Evolutionary conservation across 2,888 invertebrate genomes (phyloP), one percentile per base, ranked within the genome.

Genomic region (Pyralis farinalis): DNA sequence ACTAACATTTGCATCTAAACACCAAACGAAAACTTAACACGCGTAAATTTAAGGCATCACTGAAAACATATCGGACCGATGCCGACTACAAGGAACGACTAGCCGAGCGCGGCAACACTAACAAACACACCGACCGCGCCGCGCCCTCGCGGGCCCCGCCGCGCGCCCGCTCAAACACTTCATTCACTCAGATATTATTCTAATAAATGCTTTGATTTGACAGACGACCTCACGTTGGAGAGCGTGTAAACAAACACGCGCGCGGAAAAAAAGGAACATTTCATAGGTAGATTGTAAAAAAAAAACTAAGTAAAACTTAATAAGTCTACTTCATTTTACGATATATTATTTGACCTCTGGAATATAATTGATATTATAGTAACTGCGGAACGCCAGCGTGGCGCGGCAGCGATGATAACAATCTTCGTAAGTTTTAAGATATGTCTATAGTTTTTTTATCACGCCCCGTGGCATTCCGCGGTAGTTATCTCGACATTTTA

Each of bases 51-150:
- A 47, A 46, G 65, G 65, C 68, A 68, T 66, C 68, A 51, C 54
- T 58, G 47, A 52, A 56, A 67, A 67, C 67, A 67, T 67, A 67
- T 67, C 49, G 56, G 52, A 53, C 46, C 40, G 67, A 67, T 67
- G 67, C 67, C 58, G 40, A n/a, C 8, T 25, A 25, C 7, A 16
- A 16, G 16, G 3, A n/a, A 25, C 25, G 25, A 16, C 42, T 40
- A 44, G 39, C 45, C 4, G 21, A 3, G 25, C 25, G 3, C 25
- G 7, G 25, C 25, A 16, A 16, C 3, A 16, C 4, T 16, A 16
- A 16, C 16, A 16, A 4, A 16, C n/a, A n/a, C n/a, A n/a, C n/a
- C n/a, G n/a, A n/a, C 43, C 46, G 37, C 45, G 49, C 34, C 36
- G 4, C 7, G 21, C 21, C 21, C 3, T 5, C 21, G 21, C 21